Conservation (phyloP, 2,797 vertebrate species). For the Prionace glauca region DNA sequence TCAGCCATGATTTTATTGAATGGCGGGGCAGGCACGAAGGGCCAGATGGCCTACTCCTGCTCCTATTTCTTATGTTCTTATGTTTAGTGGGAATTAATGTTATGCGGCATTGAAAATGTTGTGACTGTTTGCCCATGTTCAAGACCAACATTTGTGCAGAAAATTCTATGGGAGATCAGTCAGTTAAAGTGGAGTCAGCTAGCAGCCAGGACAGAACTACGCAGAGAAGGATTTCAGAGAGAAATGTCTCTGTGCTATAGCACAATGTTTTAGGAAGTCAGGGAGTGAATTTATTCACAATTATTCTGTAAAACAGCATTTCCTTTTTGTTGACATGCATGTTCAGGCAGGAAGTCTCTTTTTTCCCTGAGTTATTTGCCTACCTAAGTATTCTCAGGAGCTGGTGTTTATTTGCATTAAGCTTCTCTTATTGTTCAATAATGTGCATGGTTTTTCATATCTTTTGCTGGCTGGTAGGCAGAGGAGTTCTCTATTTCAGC, state of each 20-base stretch:
- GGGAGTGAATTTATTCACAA: neutral
- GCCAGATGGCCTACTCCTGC: no score
- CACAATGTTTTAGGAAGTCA: neutral
- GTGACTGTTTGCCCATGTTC: neutral
- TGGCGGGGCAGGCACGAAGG: no score
- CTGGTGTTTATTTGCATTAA: neutral
- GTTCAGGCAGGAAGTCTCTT: neutral
- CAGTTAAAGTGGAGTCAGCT: neutral
- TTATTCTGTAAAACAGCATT: neutral
- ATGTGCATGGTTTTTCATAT: neutral
- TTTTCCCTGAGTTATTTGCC: neutral
- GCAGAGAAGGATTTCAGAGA: neutral
- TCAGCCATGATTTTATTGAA: no score
- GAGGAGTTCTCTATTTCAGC: neutral
- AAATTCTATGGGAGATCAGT: neutral
- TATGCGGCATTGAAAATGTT: neutral
- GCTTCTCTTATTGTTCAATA: neutral
- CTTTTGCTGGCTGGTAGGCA: neutral
- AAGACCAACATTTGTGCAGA: neutral
- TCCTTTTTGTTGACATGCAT: neutral
- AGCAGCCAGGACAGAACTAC: neutral
- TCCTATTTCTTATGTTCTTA: no score
- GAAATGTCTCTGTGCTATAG: no score
- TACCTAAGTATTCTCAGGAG: neutral
- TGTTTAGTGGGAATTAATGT: neutral